Conservation (phyloP, 2,113 vertebrate species). For the Pungitius pungitius region DNA sequence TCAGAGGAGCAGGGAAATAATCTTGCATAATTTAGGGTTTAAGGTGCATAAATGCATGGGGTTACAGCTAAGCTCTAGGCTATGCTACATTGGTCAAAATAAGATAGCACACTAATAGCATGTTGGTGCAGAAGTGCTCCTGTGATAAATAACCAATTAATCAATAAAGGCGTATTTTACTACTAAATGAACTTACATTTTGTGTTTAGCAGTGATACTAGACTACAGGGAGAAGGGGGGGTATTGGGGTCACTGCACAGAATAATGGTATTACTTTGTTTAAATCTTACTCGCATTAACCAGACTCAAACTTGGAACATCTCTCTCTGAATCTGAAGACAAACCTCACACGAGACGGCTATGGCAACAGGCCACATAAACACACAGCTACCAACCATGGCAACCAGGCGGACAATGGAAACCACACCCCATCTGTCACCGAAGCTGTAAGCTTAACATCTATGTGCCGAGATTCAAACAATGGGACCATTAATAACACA, state of each 20-base stretch:
- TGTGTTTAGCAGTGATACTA: conserved; percentile 34
- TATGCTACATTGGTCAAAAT: conserved; percentile 73
- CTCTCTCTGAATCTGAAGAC: conserved; percentile 31
- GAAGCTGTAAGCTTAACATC: conserved; percentile 32
- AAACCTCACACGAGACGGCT: conserved; percentile 37
- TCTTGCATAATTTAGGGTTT: conserved; percentile 77
- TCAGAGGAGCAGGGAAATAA: conserved; percentile 46
- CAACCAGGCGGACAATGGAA: conserved; percentile 48
- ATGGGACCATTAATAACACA: conserved; percentile 46
- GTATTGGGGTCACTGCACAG: conserved; percentile 40
- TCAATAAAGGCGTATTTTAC: conserved; percentile 45
- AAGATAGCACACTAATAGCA: conserved; percentile 58
- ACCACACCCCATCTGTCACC: conserved; percentile 58
- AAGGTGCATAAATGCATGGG: conserved; percentile 80
- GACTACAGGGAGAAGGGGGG: neutral
- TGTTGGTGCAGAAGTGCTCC: conserved; percentile 64
- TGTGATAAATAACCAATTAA: conserved; percentile 64
- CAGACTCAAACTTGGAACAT: conserved; percentile 38
- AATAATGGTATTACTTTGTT: conserved; percentile 18
- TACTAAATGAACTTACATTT: conserved; percentile 47
- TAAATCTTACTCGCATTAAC: neutral
- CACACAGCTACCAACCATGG: conserved; percentile 38
- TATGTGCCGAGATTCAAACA: conserved; percentile 61
- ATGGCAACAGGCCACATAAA: conserved; percentile 45
- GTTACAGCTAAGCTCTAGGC: conserved; percentile 67